These are phyloP conservation scores for Tipula lateralis DNA, from an alignment of 2,888 invertebrate species.

Conservation along the genomic window DNA sequence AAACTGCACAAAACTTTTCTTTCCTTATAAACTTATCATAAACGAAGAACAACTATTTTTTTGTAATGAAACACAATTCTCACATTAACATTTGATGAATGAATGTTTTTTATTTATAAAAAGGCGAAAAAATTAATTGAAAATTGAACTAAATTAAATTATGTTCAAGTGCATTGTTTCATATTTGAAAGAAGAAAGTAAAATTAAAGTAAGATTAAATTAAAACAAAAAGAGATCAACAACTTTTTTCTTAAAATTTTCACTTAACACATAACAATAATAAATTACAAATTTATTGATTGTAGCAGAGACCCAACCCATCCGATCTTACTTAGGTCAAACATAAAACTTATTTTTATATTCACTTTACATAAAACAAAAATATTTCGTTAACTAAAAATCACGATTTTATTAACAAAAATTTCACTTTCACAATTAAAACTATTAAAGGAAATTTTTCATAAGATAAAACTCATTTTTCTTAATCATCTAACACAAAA, in stretches of 20 bases:
- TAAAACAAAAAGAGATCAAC: background rate
- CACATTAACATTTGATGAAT: background rate
- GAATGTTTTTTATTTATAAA: background rate
- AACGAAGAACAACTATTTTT: background rate
- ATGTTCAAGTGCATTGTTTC: background rate
- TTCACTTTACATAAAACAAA: background rate
- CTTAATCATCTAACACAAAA: background rate
- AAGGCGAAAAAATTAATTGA: background rate
- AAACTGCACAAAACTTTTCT: background rate
- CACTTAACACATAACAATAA: background rate
- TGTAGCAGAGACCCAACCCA: background rate
- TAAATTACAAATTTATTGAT: background rate
- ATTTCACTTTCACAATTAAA: background rate
- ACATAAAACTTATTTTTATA: background rate
- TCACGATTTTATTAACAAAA: background rate
- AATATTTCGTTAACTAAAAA: background rate
- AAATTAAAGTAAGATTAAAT: no score
- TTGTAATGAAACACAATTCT: background rate
- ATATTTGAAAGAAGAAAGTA: conserved; percentile 7
- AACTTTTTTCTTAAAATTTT: background rate
- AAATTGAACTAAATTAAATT: conserved; percentile 1
- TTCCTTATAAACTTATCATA: conserved; percentile 8
- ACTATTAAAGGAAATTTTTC: background rate
- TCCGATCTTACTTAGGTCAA: background rate
- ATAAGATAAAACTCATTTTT: background rate